phyloP scores from a whole-genome alignment of 1,140 invertebrate species.

The Eciton burchellii region DNA sequence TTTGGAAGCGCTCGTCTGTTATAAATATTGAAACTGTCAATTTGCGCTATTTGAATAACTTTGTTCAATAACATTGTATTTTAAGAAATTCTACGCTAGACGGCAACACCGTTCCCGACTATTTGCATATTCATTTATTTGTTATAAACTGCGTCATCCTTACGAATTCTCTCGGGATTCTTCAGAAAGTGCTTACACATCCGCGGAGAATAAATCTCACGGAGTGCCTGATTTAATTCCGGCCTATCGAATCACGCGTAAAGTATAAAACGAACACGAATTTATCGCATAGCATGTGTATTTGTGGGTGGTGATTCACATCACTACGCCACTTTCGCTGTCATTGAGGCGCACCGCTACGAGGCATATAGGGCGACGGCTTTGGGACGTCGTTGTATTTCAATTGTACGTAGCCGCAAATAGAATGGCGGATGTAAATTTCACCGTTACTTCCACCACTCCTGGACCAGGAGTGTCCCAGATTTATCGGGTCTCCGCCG shows the following conservation, averaged over 20 bases:
- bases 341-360: constrained; percentile 59
- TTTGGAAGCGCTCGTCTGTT: not conserved
- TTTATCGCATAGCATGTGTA: constrained; percentile 46
- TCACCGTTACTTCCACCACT: not conserved
- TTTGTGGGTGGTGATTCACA: constrained; percentile 67
- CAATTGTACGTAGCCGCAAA: constrained; percentile 42
- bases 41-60: not conserved
- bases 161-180: not conserved
- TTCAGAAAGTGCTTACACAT: not conserved
- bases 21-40: not conserved
- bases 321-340: constrained; percentile 60
- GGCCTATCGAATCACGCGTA: not conserved
- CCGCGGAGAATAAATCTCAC: not conserved
- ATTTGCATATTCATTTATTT: no score
- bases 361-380: constrained; percentile 16
- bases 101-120: not conserved
- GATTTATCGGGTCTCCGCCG: not conserved
- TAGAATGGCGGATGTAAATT: constrained; percentile 32
- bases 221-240: not conserved
- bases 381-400: constrained; percentile 36
- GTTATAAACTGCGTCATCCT: no score
- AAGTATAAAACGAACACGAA: not conserved
- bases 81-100: not conserved
- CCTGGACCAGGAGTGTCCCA: not conserved
- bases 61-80: not conserved